Evolutionary conservation across 2,113 vertebrate genomes (phyloP).

Genomic region (Chascanopsetta lugubris): DNA sequence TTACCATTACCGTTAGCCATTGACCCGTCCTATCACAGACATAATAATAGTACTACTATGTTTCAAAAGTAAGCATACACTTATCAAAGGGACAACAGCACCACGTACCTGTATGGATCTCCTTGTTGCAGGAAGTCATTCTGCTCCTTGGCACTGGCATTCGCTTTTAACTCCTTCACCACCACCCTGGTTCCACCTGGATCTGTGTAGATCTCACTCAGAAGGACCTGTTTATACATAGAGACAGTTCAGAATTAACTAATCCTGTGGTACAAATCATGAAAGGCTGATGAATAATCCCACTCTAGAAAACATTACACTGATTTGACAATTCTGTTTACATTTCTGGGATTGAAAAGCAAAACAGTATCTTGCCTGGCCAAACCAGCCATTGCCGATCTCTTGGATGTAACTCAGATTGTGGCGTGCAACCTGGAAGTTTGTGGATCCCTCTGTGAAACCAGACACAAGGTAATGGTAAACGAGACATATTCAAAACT

Average conservation of each 20-base stretch:
- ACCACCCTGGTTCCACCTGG: constrained; percentile 88
- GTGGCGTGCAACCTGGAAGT: constrained; percentile 89
- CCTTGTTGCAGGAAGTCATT: constrained; percentile 93
- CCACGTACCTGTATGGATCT: constrained; percentile 90
- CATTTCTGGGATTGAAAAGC: background rate
- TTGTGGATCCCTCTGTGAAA: constrained; percentile 85
- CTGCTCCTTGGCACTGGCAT: constrained; percentile 90
- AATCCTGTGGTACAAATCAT: background rate
- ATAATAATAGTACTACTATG: background rate
- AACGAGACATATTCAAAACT: background rate
- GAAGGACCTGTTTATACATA: constrained; percentile 85
- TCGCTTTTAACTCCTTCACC: constrained; percentile 95
- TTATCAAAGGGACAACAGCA: background rate
- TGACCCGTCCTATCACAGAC: background rate
- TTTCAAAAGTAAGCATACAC: background rate
- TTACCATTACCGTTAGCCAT: no score
- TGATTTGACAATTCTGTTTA: background rate
- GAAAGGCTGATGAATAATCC: background rate
- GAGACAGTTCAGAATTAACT: background rate
- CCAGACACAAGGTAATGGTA: constrained; percentile 21
- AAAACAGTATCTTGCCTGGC: constrained; percentile 85
- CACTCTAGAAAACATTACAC: background rate
- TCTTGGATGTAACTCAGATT: constrained; percentile 98
- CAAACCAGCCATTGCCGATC: constrained; percentile 97
- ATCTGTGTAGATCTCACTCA: constrained; percentile 94